phyloP scores from a whole-genome alignment of 2,888 invertebrate genomes.

The Dimorphilus gyrociliatus region DNA sequence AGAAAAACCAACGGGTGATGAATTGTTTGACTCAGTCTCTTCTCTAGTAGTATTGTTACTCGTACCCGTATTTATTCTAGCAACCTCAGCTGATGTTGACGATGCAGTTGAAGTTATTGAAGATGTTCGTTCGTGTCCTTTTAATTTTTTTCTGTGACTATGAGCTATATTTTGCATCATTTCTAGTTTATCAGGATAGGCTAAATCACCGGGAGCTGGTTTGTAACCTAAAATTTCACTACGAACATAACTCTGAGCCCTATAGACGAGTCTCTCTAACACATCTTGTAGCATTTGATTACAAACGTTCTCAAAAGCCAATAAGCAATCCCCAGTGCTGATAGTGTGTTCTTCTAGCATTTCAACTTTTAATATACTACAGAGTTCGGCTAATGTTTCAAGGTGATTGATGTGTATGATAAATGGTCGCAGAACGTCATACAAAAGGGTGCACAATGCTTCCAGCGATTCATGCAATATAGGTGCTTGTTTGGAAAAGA shows the following conservation, averaged over 20 bases:
- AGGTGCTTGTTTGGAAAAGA: slow-evolving; percentile 55
- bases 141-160: slow-evolving; percentile 16
- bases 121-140: slow-evolving; percentile 45
- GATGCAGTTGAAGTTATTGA: slow-evolving; percentile 40
- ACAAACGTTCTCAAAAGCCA: slow-evolving; percentile 59
- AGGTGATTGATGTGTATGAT: slow-evolving; percentile 91
- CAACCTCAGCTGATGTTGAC: slow-evolving; percentile 55
- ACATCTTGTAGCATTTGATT: slow-evolving; percentile 70
- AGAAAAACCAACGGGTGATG: background rate
- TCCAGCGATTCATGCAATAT: slow-evolving; percentile 50
- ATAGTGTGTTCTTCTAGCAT: slow-evolving; percentile 2
- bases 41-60: background rate
- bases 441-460: slow-evolving; percentile 65
- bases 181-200: slow-evolving; percentile 88
- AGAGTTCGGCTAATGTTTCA: slow-evolving; percentile 89
- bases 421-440: slow-evolving; percentile 77
- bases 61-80: slow-evolving; percentile 23
- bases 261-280: slow-evolving; percentile 84
- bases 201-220: slow-evolving; percentile 83
- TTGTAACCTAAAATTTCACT: slow-evolving; percentile 62
- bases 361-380: slow-evolving; percentile 68
- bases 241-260: slow-evolving; percentile 79
- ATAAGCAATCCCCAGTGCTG: slow-evolving; percentile 47
- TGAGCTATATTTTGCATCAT: too few relatives aligned
- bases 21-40: background rate